phyloP scores from a whole-genome alignment of 2,888 invertebrate species.

The Synergus umbraculus region DNA sequence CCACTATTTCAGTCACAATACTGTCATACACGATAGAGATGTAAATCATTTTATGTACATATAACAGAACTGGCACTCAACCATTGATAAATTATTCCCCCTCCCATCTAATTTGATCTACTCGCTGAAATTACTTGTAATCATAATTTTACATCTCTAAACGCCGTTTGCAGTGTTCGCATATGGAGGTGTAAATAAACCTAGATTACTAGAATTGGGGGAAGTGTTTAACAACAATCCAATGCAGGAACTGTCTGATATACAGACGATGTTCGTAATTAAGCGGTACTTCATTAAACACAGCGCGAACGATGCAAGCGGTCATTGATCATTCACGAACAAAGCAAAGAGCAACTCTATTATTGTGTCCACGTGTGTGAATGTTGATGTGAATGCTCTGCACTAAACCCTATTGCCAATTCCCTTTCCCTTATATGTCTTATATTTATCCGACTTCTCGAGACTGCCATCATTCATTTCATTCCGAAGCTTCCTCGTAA shows the following conservation, averaged over 20 bases:
- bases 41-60: constrained; percentile 9
- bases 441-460: neutral
- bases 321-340: constrained; percentile 20
- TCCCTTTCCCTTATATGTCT: neutral
- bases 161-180: constrained; percentile 13
- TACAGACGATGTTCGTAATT: neutral
- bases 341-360: constrained; percentile 10
- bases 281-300: neutral
- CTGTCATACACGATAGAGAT: constrained; percentile 12
- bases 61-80: neutral
- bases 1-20: neutral
- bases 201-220: neutral
- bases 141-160: constrained; percentile 28
- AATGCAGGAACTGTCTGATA: neutral
- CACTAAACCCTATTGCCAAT: neutral
- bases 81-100: constrained; percentile 15
- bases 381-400: constrained; percentile 22
- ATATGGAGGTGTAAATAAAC: neutral
- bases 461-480: neutral
- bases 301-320: constrained; percentile 18
- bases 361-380: constrained; percentile 17
- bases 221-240: neutral
- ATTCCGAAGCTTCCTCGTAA: neutral
- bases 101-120: neutral
- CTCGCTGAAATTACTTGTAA: neutral